phyloP scores from a whole-genome alignment of 2,888 invertebrate genomes.

The Polyploca ridens region DNA sequence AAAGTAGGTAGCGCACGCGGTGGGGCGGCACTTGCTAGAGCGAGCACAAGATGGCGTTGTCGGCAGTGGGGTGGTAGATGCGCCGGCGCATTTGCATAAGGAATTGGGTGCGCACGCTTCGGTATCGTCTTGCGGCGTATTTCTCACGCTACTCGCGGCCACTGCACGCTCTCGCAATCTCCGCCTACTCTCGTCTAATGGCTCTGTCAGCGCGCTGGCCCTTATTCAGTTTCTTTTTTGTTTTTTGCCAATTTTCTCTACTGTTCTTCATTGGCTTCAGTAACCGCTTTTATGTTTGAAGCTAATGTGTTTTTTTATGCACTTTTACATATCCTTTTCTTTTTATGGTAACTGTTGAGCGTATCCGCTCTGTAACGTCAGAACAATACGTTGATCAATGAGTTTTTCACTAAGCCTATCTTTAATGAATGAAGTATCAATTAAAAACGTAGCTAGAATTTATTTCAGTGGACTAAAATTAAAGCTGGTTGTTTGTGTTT shows the following conservation, averaged over 20 bases:
- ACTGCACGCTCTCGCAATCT: conserved; percentile 46
- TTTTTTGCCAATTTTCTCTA: conserved; percentile 24
- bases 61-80: conserved; percentile 57
- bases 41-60: conserved; percentile 35
- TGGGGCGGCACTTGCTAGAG: conserved; percentile 36
- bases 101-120: conserved; percentile 81
- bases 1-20: conserved; percentile 64
- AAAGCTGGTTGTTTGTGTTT: too few relatives aligned
- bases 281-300: not conserved
- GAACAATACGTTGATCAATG: too few relatives aligned
- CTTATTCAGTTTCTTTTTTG: conserved; percentile 3
- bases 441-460: too few relatives aligned
- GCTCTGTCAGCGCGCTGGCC: conserved; percentile 46
- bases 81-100: conserved; percentile 75
- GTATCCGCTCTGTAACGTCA: too few relatives aligned
- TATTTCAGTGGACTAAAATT: too few relatives aligned
- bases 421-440: too few relatives aligned
- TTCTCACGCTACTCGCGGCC: conserved; percentile 74
- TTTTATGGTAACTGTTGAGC: too few relatives aligned
- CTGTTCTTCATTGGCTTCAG: conserved; percentile 33
- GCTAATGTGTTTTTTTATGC: too few relatives aligned
- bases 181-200: conserved; percentile 56
- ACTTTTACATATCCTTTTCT: too few relatives aligned
- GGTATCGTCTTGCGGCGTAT: conserved; percentile 63
- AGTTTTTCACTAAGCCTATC: too few relatives aligned